Base-by-base conservation (phyloP, 2,797 vertebrate genomes). In the Sebastes trivittatus region DNA sequence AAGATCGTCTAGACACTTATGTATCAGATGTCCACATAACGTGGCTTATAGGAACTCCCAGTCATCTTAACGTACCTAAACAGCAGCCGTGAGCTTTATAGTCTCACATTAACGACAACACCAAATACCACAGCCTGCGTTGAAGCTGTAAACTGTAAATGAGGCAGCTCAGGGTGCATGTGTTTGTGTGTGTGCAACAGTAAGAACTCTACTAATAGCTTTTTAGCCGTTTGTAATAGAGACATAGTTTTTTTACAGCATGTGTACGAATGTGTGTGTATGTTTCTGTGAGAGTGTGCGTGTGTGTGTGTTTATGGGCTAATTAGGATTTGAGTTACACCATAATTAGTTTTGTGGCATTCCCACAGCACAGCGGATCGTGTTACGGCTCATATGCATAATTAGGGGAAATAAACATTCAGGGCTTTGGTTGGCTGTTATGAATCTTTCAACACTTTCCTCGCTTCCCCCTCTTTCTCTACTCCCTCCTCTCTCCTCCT, bases 361-460 rank as follows among this genome's bases (percentile, higher is more conserved):
- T 95, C 93, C 91, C 89, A 61, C 87, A 81, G 90, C 83, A 75
- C 82, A 10, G 64, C 25, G 9, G 75, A 87, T 95, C 85, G 18
- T 14, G 72, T 95, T 94, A 84, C 88, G 85, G 72, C 85, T 92
- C 86, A 91, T 92, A 92, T 94, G 90, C 94, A 91, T 92, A 94
- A 93, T 94, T 93, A 91, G 90, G 78, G 49, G 87, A 94, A 92
- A 89, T 92, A 91, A 94, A 94, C 83, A 92, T 85, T 81, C 38
- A 46, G 77, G 78, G 88, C 67, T 88, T 86, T 46, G 64, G 88
- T 74, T 87, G 84, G 87, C 84, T 88, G 89, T 85, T 86, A 81
- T 84, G 78, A 85, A 84, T 92, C 90, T 89, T 84, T 93, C 84
- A 90, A 18, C 81, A 29, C 87, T 77, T 81, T 71, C 34, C 52